Base-by-base conservation (phyloP, 2,888 invertebrate species). In the Acanthoscelides obtectus region DNA sequence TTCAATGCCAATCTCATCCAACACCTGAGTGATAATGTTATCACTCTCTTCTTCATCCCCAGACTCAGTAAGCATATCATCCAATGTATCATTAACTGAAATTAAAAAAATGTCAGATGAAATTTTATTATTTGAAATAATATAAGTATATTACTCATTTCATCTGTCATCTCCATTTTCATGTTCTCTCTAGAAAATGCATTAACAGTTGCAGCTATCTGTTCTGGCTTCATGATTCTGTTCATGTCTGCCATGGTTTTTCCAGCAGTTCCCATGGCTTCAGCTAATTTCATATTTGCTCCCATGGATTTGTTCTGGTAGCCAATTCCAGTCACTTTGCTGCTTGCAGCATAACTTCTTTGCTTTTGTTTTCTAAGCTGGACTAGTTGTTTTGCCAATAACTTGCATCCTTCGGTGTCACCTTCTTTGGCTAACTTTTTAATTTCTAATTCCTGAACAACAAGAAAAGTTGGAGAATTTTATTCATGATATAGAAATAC, bases 1-100 rank as follows among this genome's bases (percentile, higher is more conserved):
- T 86, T 98, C 97, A 84, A 98, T 97, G 75, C 97, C 97, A 80
- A 98, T 97, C 87, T 98, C 97, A 86, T 97, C 97, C n/a, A 97
- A 88, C 65, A 97, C 96, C 86, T 95, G 90, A 81, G 89, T 91
- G n/a, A 97, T 93, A 86, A 98, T 91, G 76, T 92, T 92, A 81
- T 96, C 94, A 80, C 92, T 90, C 85, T 97, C 96, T 77, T 93
- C 93, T 84, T 97, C 97, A 84, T 97, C 97, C 0, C 93, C 97
- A 12, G 95, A 95, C 80, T 95, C 96, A 64, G 90, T 90, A 79
- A 97, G 87, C 80, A 97, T 94, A 80, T 96, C 95, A 85, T 97
- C 96, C 77, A 97, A 86, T 0, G 95, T 93, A 72, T 97, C 97
- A 86, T 94, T 94, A 83, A 97, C 94, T 95, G 25, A 72, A 19